A percentile compares a stretch with the other conserved stretches of the same genome.
phyloP scores from a whole-genome alignment of 2,797 vertebrate genomes.

The Labroides dimidiatus region DNA sequence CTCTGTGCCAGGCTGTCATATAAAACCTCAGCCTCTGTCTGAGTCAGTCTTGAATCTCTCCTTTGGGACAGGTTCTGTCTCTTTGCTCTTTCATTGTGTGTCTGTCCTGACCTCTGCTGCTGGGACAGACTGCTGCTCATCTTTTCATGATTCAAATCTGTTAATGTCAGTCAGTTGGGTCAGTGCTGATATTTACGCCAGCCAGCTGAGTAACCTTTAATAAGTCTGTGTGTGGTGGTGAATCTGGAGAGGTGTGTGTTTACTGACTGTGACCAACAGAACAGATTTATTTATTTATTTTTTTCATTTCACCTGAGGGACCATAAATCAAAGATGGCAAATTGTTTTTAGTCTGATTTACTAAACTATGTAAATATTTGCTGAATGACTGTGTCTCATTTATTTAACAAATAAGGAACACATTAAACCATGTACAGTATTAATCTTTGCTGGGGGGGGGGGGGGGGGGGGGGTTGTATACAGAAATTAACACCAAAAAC shows the following conservation, averaged over 20 bases:
- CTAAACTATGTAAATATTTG: too few relatives aligned
- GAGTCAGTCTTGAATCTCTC: neutral
- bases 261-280: too few relatives aligned
- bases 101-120: neutral
- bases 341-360: too few relatives aligned
- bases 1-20: neutral
- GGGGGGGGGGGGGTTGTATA: too few relatives aligned
- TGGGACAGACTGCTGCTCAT: neutral
- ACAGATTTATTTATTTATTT: too few relatives aligned
- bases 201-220: conserved; percentile 8
- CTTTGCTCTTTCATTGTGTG: neutral
- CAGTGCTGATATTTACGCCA: neutral
- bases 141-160: neutral
- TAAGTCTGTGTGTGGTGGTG: neutral
- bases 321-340: too few relatives aligned
- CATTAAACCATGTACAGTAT: too few relatives aligned
- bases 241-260: neutral
- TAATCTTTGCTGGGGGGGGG: too few relatives aligned
- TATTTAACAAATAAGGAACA: too few relatives aligned
- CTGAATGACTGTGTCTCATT: too few relatives aligned
- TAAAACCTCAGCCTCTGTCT: neutral
- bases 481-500: too few relatives aligned
- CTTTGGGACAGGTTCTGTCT: neutral
- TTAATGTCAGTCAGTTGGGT: neutral
- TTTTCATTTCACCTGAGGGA: too few relatives aligned